These are phyloP conservation scores for Cloeon dipterum DNA, from an alignment of 2,888 invertebrate species.

Conservation along the genomic window DNA sequence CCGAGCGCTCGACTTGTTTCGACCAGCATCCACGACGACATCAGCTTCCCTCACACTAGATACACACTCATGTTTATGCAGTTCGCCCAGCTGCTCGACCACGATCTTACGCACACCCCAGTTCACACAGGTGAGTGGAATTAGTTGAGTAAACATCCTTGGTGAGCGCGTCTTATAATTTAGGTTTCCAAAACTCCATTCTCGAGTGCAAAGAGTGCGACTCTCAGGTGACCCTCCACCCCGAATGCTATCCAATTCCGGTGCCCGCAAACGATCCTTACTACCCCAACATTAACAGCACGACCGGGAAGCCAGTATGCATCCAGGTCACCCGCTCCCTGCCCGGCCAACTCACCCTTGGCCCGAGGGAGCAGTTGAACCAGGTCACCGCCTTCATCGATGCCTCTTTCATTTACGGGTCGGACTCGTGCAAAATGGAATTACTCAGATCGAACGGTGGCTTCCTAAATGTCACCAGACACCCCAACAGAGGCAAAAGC, in stretches of 20 bases:
- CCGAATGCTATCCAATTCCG: conserved; percentile 26
- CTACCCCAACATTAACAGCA: conserved; percentile 20
- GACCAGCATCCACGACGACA: conserved; percentile 21
- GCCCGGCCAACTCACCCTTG: conserved; percentile 26
- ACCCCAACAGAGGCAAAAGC: conserved; percentile 16
- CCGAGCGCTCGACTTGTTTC: conserved; percentile 24
- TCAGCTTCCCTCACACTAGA: conserved; percentile 19
- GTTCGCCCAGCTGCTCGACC: conserved; percentile 28
- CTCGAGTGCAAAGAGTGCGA: conserved; percentile 24
- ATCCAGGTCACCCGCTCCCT: conserved; percentile 26
- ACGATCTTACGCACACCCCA: conserved; percentile 29
- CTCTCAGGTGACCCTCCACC: conserved; percentile 21
- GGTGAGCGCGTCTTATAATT: background rate
- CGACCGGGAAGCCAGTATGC: conserved; percentile 20
- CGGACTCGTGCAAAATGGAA: conserved; percentile 20
- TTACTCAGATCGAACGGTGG: conserved; percentile 19
- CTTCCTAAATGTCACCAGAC: conserved; percentile 16
- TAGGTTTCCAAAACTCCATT: conserved; percentile 20
- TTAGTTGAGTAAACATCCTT: background rate
- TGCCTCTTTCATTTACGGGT: conserved; percentile 23
- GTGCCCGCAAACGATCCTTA: conserved; percentile 24
- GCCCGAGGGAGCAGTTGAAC: conserved; percentile 25
- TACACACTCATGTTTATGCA: conserved; percentile 29
- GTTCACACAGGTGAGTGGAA: conserved; percentile 18
- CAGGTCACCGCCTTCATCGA: conserved; percentile 23